Base-by-base conservation (phyloP, 2,797 vertebrate genomes). In the Sparus aurata region DNA sequence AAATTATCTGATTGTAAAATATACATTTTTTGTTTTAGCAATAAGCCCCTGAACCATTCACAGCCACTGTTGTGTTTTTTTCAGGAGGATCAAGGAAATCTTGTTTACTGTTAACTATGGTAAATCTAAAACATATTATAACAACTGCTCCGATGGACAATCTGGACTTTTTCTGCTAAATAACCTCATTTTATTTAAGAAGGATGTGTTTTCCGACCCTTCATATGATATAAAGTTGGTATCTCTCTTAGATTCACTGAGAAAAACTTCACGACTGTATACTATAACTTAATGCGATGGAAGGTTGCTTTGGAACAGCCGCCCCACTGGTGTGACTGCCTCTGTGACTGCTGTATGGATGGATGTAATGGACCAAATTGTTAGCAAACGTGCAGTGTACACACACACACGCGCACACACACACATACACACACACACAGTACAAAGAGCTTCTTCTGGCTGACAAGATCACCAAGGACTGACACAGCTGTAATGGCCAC, bases 401-500 rank as follows among this genome's bases (percentile, higher is more conserved):
- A 45, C 50, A n/a, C 41, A 34, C 54, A 52, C 43, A 49, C 45
- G 54, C 22, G 25, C 52, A 54, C 22, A 25, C 53, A 54, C 20
- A 22, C 22, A 50, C 34, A 17, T 27, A 60, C 49, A 38, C 34
- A 38, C 34, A 10, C 11, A 38, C 59, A 57, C 27, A 25, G 15
- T 45, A 34, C 60, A 38, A n/a, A 47, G 23, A 66, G 25, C 13
- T 82, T 65, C 41, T 13, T 68, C 12, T 30, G 65, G 47, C 68
- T 55, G 60, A 80, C 52, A 61, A 71, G 49, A 75, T 77, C 74
- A 63, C 67, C 61, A 58, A 67, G 69, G 58, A 69, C 61, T 73
- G 79, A 84, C 81, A 70, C 77, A 65, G 73, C 43, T 15, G 30
- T 55, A 85, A 89, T 85, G 76, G 78, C 75, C 73, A 84, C 78